These are phyloP conservation scores for Carlito syrichta DNA, from an alignment of 2,113 vertebrate species.

Conservation along the genomic window DNA sequence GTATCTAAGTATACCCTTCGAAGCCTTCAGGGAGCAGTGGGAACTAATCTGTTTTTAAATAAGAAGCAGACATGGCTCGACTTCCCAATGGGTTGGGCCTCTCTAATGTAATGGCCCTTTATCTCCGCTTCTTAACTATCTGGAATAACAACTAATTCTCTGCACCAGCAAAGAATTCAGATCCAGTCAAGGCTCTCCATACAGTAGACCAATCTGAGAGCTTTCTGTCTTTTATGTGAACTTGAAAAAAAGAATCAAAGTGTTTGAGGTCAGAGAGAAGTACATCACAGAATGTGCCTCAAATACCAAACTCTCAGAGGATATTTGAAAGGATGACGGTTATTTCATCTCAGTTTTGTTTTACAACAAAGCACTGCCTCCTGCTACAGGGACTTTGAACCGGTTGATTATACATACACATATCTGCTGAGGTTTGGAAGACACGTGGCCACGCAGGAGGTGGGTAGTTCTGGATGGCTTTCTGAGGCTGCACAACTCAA, in stretches of 20 bases:
- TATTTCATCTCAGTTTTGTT: conserved; percentile 73
- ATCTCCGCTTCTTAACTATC: conserved; percentile 47
- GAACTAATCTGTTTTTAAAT: conserved; percentile 60
- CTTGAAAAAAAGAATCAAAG: conserved; percentile 74
- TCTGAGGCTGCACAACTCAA: background rate
- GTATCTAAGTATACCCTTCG: background rate
- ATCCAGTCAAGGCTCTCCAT: conserved; percentile 60
- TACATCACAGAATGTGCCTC: conserved; percentile 66
- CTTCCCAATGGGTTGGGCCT: conserved; percentile 38
- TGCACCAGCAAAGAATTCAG: conserved; percentile 53
- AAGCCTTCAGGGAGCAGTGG: conserved; percentile 45
- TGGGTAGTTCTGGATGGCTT: background rate
- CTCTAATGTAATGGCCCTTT: conserved; percentile 44
- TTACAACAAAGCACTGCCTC: conserved; percentile 65
- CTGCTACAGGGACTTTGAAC: background rate
- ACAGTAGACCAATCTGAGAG: conserved; percentile 71
- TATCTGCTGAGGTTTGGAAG: background rate
- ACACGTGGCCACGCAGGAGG: background rate
- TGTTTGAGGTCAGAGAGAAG: conserved; percentile 76
- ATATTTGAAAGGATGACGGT: conserved; percentile 72
- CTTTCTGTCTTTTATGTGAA: conserved; percentile 71
- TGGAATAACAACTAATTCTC: conserved; percentile 66
- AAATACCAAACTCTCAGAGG: conserved; percentile 68
- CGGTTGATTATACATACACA: conserved; percentile 38
- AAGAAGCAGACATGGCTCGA: background rate